A percentile compares a stretch with the other conserved stretches of the same genome.
Conservation (phyloP, 2,888 invertebrate species). For the Candidula unifasciata region DNA sequence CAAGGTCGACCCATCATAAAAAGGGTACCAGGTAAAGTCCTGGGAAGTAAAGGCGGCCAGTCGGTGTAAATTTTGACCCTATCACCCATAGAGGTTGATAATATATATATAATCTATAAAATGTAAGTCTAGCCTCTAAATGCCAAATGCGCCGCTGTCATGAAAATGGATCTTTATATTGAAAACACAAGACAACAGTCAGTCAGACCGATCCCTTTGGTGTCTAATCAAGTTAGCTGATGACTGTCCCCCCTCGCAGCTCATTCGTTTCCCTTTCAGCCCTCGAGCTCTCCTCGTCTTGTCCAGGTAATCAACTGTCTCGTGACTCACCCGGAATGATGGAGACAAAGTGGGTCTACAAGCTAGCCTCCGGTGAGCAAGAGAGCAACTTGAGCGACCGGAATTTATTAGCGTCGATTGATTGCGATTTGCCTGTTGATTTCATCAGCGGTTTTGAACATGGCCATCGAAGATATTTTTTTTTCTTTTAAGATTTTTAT, state of each 20-base stretch:
- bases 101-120: no score
- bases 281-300: background rate
- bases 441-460: no score
- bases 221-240: background rate
- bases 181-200: background rate
- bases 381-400: background rate
- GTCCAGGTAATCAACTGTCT: constrained; percentile 31
- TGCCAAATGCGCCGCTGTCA: no score
- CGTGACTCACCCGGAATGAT: constrained; percentile 11
- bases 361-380: background rate
- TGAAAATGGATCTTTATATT: no score
- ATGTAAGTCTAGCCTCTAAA: no score
- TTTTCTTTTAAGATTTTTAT: no score
- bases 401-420: background rate
- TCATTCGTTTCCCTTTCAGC: background rate
- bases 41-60: no score
- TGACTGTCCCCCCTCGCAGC: background rate
- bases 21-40: no score
- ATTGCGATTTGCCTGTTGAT: background rate
- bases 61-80: no score
- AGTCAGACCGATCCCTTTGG: background rate
- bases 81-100: no score
- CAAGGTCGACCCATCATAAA: no score
- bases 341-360: background rate
- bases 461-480: no score